Evolutionary conservation across 2,113 vertebrate genomes (phyloP).

Genomic region (Forbesichthys agassizii): DNA sequence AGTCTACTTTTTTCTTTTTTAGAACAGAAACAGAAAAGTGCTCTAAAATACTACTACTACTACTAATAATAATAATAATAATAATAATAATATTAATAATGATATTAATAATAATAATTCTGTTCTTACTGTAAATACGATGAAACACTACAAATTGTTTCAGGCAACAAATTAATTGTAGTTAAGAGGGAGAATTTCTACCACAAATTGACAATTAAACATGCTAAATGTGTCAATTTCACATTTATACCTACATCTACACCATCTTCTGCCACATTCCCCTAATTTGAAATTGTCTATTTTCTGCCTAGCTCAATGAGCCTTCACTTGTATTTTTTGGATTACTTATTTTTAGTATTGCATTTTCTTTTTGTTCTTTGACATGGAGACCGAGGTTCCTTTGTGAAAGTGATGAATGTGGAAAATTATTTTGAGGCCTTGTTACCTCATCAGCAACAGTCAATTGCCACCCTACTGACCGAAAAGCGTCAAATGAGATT

Average conservation of each 20-base stretch:
- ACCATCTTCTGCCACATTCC: background rate
- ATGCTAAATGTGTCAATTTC: background rate
- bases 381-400: slow-evolving; percentile 31
- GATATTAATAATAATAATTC: no score
- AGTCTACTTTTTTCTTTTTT: background rate
- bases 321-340: background rate
- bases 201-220: background rate
- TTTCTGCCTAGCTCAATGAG: slow-evolving; percentile 24
- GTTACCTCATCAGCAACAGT: slow-evolving; percentile 74
- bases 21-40: background rate
- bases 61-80: no score
- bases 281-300: slow-evolving; percentile 3
- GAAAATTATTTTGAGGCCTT: slow-evolving; percentile 63
- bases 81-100: no score
- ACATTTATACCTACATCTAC: background rate
- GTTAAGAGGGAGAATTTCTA: background rate
- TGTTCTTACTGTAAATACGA: background rate
- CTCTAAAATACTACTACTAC: no score
- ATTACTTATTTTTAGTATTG: slow-evolving; percentile 10
- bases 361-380: background rate
- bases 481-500: slow-evolving; percentile 62
- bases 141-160: background rate
- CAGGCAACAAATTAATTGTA: background rate
- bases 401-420: slow-evolving; percentile 60
- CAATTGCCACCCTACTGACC: slow-evolving; percentile 64